Evolutionary conservation across 2,113 vertebrate species (phyloP), one percentile per base, ranked within the genome.

Genomic region (Heptranchias perlo): DNA sequence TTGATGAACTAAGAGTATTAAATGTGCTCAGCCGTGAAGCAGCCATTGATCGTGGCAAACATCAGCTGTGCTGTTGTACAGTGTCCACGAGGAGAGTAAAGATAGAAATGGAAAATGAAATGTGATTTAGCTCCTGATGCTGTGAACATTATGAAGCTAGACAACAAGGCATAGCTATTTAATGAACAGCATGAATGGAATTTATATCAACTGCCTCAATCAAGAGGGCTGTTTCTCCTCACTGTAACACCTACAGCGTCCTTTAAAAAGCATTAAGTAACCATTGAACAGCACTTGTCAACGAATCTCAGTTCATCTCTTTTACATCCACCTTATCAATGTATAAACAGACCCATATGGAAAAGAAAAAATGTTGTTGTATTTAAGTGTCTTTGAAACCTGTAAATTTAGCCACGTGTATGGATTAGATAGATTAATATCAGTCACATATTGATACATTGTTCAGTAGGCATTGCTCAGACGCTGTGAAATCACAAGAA

Each of bases 101-200:
- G 96, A 96, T 96, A 96, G 97, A 49, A 96, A 95, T 96, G 96
- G 96, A 97, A 97, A 98, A 97, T 97, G 96, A 97, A 98, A 97
- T 97, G 97, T 97, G 97, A 98, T 98, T n/a, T 98, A 98, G 97
- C 96, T 97, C 96, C 96, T 97, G 97, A 97, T 97, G 97, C 97
- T 96, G 54, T 97, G 96, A 97, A 95, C 94, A 69, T 95, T 69
- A 69, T 95, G 47, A 95, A 95, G 64, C 65, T 35, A 73, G 94
- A 95, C 64, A 95, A 95, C 65, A 69, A 69, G 28, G 47, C 23
- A 49, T 97, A 97, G 97, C 97, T 82, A 96, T 97, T 97, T 98
- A 97, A 97, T 96, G 89, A 0, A 0, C 96, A 96, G 96, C 97
- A 96, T 87, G 82, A 94, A 96, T 96, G 96, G 97, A 97, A 97